Conservation (phyloP, 2,113 vertebrate genomes). For the Copsychus sechellarum region DNA sequence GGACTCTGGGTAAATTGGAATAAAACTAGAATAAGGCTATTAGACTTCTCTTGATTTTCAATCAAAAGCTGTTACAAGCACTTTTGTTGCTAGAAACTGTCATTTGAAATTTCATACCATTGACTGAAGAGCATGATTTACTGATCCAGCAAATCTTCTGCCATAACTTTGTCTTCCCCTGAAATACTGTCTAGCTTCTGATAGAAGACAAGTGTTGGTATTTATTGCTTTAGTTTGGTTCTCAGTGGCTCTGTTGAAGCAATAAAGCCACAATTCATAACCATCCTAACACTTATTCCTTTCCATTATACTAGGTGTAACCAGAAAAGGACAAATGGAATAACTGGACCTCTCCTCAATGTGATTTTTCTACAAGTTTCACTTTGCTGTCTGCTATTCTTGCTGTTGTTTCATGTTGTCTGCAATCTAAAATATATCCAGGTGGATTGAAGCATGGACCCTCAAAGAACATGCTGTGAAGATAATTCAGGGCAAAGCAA, state of each 20-base stretch:
- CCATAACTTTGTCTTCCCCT: neutral
- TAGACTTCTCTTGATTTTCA: neutral
- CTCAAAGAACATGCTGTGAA: conserved; percentile 41
- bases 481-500: conserved; percentile 36
- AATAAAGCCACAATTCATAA: neutral
- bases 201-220: neutral
- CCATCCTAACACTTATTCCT: neutral
- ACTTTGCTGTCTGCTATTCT: conserved; percentile 47
- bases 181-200: neutral
- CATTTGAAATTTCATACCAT: neutral
- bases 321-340: conserved; percentile 42
- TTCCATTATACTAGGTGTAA: conserved; percentile 3
- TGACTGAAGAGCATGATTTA: neutral
- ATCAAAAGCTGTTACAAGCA: neutral
- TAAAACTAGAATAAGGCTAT: neutral
- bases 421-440: neutral
- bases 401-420: conserved; percentile 5
- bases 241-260: neutral
- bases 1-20: neutral
- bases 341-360: conserved; percentile 49
- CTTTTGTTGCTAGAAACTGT: neutral
- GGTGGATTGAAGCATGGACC: neutral
- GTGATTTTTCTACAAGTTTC: conserved; percentile 48
- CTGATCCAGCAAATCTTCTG: neutral
- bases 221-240: neutral